Evolutionary conservation across 2,113 vertebrate species (phyloP).

Genomic region (Ictalurus furcatus): DNA sequence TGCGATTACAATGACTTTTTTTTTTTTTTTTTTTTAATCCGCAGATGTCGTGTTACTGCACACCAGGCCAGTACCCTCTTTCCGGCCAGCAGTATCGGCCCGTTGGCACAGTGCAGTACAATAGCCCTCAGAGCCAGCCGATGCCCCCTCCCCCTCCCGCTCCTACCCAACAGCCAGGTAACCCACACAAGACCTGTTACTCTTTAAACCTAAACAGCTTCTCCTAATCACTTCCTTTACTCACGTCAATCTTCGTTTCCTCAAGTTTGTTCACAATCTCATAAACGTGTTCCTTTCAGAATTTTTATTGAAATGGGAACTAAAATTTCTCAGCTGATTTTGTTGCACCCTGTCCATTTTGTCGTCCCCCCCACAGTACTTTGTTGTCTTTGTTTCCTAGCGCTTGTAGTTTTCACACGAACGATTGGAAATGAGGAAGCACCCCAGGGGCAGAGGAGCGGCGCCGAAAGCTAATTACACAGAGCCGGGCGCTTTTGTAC

Average conservation of each 20-base stretch:
- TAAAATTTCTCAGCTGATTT: neutral
- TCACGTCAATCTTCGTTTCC: neutral
- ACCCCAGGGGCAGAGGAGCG: conserved; percentile 40
- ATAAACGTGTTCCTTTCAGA: neutral
- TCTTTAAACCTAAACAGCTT: neutral
- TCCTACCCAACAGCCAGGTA: conserved; percentile 79
- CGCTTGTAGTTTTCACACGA: conserved; percentile 39
- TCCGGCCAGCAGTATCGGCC: conserved; percentile 79
- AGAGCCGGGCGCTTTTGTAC: conserved; percentile 25
- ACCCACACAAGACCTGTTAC: neutral
- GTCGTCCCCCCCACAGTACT: neutral
- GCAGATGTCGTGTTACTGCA: conserved; percentile 83
- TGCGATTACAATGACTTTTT: neutral
- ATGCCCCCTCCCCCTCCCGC: conserved; percentile 74
- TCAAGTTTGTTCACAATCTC: neutral
- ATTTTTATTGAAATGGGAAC: too few species aligned
- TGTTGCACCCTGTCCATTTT: neutral
- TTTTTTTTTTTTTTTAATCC: neutral
- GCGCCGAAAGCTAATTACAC: conserved; percentile 50
- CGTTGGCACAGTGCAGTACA: conserved; percentile 78
- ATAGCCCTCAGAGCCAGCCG: conserved; percentile 76
- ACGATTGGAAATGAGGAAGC: conserved; percentile 43
- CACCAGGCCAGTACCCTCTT: conserved; percentile 78
- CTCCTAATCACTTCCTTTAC: neutral
- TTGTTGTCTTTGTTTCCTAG: conserved; percentile 38